Evolutionary conservation across 2,797 vertebrate species (phyloP).

Genomic region (Diplodus puntazzo): DNA sequence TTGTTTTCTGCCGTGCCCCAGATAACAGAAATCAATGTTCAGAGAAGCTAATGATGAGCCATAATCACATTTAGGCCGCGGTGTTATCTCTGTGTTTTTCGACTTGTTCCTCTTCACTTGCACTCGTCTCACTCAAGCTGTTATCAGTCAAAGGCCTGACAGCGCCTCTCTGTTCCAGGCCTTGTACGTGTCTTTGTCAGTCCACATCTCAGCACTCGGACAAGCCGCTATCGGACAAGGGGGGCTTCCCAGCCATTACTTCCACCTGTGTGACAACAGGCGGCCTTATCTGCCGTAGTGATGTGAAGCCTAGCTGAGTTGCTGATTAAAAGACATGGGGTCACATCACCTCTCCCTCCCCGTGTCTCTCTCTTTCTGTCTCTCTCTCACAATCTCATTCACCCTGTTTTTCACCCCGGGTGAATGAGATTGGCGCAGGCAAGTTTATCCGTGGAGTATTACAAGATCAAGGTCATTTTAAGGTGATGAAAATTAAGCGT

Average conservation of each 20-base stretch:
- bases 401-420: constrained; percentile 32
- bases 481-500: constrained; percentile 67
- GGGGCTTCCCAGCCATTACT: constrained; percentile 73
- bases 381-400: constrained; percentile 28
- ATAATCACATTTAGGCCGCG: constrained; percentile 72
- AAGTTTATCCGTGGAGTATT: constrained; percentile 33
- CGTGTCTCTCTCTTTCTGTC: constrained; percentile 24
- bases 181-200: constrained; percentile 73
- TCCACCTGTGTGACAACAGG: constrained; percentile 78
- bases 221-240: constrained; percentile 74
- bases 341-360: constrained; percentile 51
- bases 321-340: constrained; percentile 83
- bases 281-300: constrained; percentile 80
- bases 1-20: constrained; percentile 23
- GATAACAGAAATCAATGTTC: constrained; percentile 62
- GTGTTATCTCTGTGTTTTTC: constrained; percentile 62
- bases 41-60: constrained; percentile 61
- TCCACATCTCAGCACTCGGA: constrained; percentile 71
- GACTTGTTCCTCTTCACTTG: constrained; percentile 64
- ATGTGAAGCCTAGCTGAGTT: constrained; percentile 72
- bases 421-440: constrained; percentile 44
- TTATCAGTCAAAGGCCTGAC: constrained; percentile 79
- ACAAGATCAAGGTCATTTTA: constrained; percentile 61
- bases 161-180: constrained; percentile 76
- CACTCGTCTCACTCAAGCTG: constrained; percentile 70